Base-by-base conservation (phyloP, 2,113 vertebrate species). In the Carassius gibelio region DNA sequence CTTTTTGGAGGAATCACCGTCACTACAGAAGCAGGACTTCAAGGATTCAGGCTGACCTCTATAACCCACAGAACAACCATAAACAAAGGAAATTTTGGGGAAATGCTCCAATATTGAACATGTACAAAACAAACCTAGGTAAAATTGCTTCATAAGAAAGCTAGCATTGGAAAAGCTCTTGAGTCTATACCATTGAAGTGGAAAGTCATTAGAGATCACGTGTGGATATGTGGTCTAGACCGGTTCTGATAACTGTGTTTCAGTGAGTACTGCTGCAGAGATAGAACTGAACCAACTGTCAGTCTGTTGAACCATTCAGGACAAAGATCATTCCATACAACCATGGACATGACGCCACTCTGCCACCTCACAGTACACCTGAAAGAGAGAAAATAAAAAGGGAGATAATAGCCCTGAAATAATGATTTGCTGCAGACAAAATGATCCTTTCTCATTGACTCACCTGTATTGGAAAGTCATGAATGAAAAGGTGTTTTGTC, bases 281-380 rank as follows among this genome's bases (percentile, higher is more conserved):
- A 94, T n/a, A 98, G 89, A 84, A 97, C 96, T 0, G 94, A 94
- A 87, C 96, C 96, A 71, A 97, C 93, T 5, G 90, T 91, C 76
- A 99, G 85, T 30, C 92, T 94, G 89, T 95, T 94, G 88, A 96
- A 99, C 95, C 96, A 99, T n/a, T 97, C 93, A 1, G 93, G 95
- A 91, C 97, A 99, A 42, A 98, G 86, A 0, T 95, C 93, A 17
- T 97, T 97, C 97, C 97, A 99, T 80, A 99, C 91, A 89, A 98
- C 97, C 72, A 97, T 91, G 0, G 96, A 96, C 94, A 96, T 96
- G 55, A 94, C 94, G 75, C 97, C 97, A 50, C 96, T 98, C 90
- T 93, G 97, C 97, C 66, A 99, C 96, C 93, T 98, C 96, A 90
- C 98, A 96, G 90, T 97, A 97, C 3, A 95, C 95, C 97, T 98